A percentile compares a stretch with the other conserved stretches of the same genome.
phyloP scores from a whole-genome alignment of 2,113 vertebrate genomes.

The Cebidichthys violaceus region DNA sequence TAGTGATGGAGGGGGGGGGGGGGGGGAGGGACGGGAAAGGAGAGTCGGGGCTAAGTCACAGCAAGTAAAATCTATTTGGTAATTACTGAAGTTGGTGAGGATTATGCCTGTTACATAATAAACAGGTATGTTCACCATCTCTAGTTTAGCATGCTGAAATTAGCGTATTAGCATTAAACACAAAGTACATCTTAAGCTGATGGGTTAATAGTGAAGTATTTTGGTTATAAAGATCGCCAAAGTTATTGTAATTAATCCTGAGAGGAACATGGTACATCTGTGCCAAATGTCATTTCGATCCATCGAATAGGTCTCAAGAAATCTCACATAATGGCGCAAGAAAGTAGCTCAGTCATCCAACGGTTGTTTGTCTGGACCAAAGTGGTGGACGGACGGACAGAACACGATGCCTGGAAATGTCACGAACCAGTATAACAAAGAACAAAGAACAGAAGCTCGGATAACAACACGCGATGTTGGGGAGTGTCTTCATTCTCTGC shows the following conservation, averaged over 20 bases:
- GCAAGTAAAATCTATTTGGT: neutral
- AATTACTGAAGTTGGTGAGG: neutral
- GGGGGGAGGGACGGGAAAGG: neutral
- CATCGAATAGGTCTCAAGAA: neutral
- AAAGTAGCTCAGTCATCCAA: neutral
- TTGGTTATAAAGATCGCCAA: too few species aligned
- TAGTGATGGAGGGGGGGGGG: constrained; percentile 6
- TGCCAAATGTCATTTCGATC: neutral
- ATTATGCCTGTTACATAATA: neutral
- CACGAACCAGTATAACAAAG: neutral
- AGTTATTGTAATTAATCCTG: neutral
- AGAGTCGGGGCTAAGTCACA: neutral
- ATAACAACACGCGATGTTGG: too few species aligned
- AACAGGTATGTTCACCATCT: too few species aligned
- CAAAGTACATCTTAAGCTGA: neutral
- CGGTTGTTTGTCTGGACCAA: neutral
- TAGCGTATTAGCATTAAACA: neutral
- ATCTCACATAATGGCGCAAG: neutral
- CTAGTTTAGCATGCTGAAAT: neutral
- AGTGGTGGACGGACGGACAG: too few species aligned
- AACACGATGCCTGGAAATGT: too few species aligned
- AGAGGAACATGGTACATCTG: neutral
- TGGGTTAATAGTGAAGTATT: too few species aligned
- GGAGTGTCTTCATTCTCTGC: too few species aligned
- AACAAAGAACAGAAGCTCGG: too few species aligned